Evolutionary conservation across 2,888 invertebrate species (phyloP), one percentile per base, ranked within the genome.

Genomic region (Lasioglossum pauxillum): DNA sequence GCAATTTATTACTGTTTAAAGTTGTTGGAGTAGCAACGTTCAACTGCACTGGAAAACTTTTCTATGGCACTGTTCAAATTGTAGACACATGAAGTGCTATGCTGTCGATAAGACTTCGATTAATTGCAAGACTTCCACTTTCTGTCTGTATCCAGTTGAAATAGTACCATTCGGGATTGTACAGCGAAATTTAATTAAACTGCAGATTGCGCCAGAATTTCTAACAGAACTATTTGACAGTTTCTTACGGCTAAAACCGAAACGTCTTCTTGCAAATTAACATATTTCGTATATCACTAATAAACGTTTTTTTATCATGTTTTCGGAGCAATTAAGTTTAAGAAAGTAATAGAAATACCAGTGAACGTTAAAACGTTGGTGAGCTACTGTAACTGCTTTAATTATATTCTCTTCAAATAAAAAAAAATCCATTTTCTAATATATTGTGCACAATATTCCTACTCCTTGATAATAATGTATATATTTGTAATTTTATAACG

Each of bases 101-200:
- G 27, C 27, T 60, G 60, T 27, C 60, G 60, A 60, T 60, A 60
- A 60, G 60, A 60, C 60, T 27, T 60, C 60, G 60, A 27, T 60
- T 60, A 60, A 60, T 60, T 60, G 60, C 60, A 27, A 60, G 60
- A 60, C 60, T 60, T 60, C 60, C 60, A 41, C 38, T 41, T 71
- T 71, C 71, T 35, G 38, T 71, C 71, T 71, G 12, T 75, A 75
- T 38, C 75, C 49, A 60, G 27, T 60, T 60, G 60, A 60, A 60
- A 60, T 60, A 60, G 60, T 60, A 27, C 60, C 60, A 14, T 27
- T 60, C 27, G 60, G 14, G 27, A 27, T 27, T 60, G 60, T 27
- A 60, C 60, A 60, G 60, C 14, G 60, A 60, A 60, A 60, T 60
- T 60, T 60, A 60, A 60, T 60, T 60, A 60, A 60, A 60, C 60